Evolutionary conservation across 2,797 vertebrate genomes (phyloP), one percentile per base, ranked within the genome.

Genomic region (Sebastes vulpes): DNA sequence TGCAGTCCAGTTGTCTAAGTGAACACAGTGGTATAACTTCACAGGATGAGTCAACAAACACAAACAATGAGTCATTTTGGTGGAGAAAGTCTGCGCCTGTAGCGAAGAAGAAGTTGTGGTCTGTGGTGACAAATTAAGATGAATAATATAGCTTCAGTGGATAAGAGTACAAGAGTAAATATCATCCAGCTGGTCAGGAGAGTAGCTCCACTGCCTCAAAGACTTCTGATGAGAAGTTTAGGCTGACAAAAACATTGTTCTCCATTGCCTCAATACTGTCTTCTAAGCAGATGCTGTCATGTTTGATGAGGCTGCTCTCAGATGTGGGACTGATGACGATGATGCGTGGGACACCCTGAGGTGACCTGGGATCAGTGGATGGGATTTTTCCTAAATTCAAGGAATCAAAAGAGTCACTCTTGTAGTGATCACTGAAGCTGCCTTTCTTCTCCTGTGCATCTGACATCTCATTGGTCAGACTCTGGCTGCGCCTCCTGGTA

Each of bases 281-380:
- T 46, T 89, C 90, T 9, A 77, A 31, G 50, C 58, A 80, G 58
- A 66, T 12, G 3, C 73, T 93, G 86, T 89, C 93, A 53, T 77
- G 86, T 1, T 2, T 91, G 73, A 95, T 92, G 1, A 96, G 86
- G 73, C 92, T 94, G 69, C 90, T 95, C 70, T 97, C 96, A 59
- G 96, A 95, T n/a, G 96, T 97, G 68, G 97, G 96, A 72, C 97
- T 96, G 76, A 97, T 95, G 78, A 95, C 87, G 1, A 97, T 90
- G 42, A 97, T 97, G 63, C 93, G 94, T 31, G 97, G 97, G 48
- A 97, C 72, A 7, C 38, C 68, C 75, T 83, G 85, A 29, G 52
- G 46, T 14, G 69, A 21, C 28, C 10, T 67, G 38, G 59, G 46
- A 14, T 68, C 67, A 7, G 35, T 5, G 10, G 52, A 23, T 2